Base-by-base conservation (phyloP, 2,797 vertebrate species). In the Hirundo rustica region DNA sequence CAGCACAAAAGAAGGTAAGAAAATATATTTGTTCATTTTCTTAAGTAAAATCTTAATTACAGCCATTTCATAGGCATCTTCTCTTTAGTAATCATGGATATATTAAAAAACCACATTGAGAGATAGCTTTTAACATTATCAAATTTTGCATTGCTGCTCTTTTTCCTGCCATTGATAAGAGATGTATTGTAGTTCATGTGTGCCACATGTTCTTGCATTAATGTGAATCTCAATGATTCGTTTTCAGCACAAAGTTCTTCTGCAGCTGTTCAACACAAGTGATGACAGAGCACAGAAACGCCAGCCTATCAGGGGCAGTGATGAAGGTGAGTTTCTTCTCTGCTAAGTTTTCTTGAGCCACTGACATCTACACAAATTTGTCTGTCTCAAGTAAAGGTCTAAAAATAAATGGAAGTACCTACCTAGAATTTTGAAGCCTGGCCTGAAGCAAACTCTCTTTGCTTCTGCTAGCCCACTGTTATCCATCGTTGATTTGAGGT, bases 231-330 rank as follows among this genome's bases (percentile, higher is more conserved):
- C 21, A 6, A 57, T 88, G 7, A 62, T 88, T 92, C 78, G 29
- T 75, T 84, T 96, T 96, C 97, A 99, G 99, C 99, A 99, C 98
- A 99, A 99, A 98, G 98, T 99, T 93, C 98, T 99, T 40, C 96
- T 99, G 96, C 98, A 98, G 64, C 98, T 99, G 90, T 99, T 99
- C 97, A 99, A 98, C 88, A 98, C 98, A 53, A 98, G 98, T 16
- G 99, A 99, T 27, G 99, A 99, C 92, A 98, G 98, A 97, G 97
- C 98, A 61, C 99, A 99, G 96, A 99, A 99, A 95, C 98, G 98
- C 42, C 99, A 99, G 96, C 98, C 99, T 16, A 99, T 99, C 96
- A 98, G 97, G 44, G 98, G 98, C 87, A 98, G 97, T 1, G 99
- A 99, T 74, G 99, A 99, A 98, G 98, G 99, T 99, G 96, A 98